Evolutionary conservation across 1,140 invertebrate species (phyloP).

Genomic region (Zaprionus lachaisei): DNA sequence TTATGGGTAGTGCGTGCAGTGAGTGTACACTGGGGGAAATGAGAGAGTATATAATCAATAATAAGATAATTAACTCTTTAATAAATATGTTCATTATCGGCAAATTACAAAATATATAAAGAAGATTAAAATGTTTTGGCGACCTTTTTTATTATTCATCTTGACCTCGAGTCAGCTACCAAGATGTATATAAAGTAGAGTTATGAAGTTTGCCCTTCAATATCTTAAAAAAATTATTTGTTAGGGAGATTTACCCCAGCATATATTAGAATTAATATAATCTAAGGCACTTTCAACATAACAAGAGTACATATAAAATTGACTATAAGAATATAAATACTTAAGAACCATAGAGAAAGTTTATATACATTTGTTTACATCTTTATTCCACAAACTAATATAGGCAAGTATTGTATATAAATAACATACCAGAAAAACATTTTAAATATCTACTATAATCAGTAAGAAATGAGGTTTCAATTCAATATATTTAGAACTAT

Average conservation of each 20-base stretch:
- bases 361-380: no score
- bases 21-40: constrained; percentile 54
- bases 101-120: neutral
- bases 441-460: neutral
- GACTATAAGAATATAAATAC: no score
- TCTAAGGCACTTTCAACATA: no score
- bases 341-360: no score
- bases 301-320: no score
- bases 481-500: neutral
- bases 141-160: no score
- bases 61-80: neutral
- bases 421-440: neutral
- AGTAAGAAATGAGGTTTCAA: neutral
- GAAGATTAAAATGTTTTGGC: neutral
- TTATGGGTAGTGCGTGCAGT: constrained; percentile 61
- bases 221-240: no score
- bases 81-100: neutral
- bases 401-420: no score
- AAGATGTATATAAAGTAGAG: neutral
- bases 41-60: neutral
- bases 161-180: no score
- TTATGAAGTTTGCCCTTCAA: neutral
- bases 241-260: no score
- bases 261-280: no score
- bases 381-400: no score